Base-by-base conservation (phyloP, 2,797 vertebrate genomes). In the Oryzias dopingdopingensis region DNA sequence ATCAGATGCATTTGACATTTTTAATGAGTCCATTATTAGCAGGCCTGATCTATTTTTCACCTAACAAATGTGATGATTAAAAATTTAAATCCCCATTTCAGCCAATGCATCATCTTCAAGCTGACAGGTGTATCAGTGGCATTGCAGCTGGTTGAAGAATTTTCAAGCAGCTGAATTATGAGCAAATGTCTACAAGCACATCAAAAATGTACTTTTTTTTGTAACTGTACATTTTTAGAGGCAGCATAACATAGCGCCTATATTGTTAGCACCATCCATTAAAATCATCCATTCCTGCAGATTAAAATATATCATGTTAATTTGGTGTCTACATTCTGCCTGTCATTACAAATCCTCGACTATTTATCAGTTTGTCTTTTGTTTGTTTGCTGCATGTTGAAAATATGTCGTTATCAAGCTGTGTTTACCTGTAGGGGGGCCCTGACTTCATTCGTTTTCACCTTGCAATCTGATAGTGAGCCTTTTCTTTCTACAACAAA, bases 31-130 rank as follows among this genome's bases (percentile, higher is more conserved):
- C 62, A 79, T 87, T 72, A 76, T 69, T 65, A 72, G 65, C 62
- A 49, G 49, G 63, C 42, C 8, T 49, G 43, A 79, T 62, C 40
- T 63, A 72, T 67, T 74, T 71, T 73, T 77, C 62, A 63, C 37
- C 29, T 74, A 66, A 84, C 43, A 82, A 75, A 86, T 82, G 63
- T 49, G 47, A 14, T 56, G 37, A 72, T 87, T 77, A 86, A 87
- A 85, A 67, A 86, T 86, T 46, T 1, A 83, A 57, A 74, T 59
- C 40, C 65, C 46, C 45, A 68, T 89, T 78, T 74, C 42, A 52
- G 42, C 56, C 60, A 42, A 59, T 65, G 40, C 60, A 18, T 77
- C 59, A 71, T 58, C 20, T 52, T 37, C 40, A 44, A 14, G 49
- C 48, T 65, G 48, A 63, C 56, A 50, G n/a, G 17, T 49, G 42